Evolutionary conservation across 2,113 vertebrate species (phyloP), one percentile per base, ranked within the genome.

Genomic region (Psammodynastes pulverulentus): DNA sequence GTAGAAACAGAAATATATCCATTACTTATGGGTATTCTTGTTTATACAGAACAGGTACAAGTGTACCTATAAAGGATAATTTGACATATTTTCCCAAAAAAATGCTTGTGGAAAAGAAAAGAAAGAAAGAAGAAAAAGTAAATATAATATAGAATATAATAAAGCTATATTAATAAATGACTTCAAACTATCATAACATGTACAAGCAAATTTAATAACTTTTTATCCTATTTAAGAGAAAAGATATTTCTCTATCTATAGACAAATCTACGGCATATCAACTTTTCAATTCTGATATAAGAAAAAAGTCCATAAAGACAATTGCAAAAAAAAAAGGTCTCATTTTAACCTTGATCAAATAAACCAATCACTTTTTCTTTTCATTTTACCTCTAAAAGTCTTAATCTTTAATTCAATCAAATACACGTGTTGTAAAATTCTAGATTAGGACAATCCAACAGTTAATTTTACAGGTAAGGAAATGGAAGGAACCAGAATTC

Each of bases 1-100:
- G 94, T 62, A 62, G 29, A 96, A 95, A 91, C 91, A 92, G 86
- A 62, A 97, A 97, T 95, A 96, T 95, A 1, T 94, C 88, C 90
- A 92, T 92, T 87, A 89, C 87, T 91, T 94, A 93, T 91, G 96
- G 91, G 92, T 88, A 94, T 95, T 92, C 89, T 94, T 9, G 34
- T 93, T 24, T 54, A 56, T 24, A 34, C 45, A 93, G 93, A 96
- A 95, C 52, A 48, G 0, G 92, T 94, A 24, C 52, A 92, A 94
- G 87, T 94, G 96, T 97, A 95, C 96, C 96, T 97, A 97, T 97
- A 96, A 96, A 92, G 93, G 93, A 88, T 67, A 13, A 94, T 95
- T 90, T 95, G 96, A 96, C 96, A 96, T 97, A 97, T 97, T 96
- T 95, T 95, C 95, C 95, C 94, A 92, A 91, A 91, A 96, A 96